Evolutionary conservation across 2,888 invertebrate species (phyloP), one percentile per base, ranked within the genome.

Genomic region (Atrina japonica): DNA sequence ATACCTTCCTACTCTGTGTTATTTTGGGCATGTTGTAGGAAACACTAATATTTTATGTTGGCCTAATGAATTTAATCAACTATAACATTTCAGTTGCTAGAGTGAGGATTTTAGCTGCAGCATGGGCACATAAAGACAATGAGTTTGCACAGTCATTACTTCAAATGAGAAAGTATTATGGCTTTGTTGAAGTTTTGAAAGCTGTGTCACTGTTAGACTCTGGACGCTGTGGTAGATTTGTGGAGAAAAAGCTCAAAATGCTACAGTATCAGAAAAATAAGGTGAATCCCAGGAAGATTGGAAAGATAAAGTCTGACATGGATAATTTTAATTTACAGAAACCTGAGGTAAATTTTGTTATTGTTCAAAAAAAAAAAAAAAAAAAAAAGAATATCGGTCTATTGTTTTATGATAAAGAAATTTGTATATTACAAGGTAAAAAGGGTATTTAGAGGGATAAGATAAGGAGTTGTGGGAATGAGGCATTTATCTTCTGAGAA

Each of bases 141-240:
- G 83, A 83, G n/a, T n/a, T n/a, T n/a, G n/a, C n/a, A n/a, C n/a
- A n/a, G n/a, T n/a, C n/a, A n/a, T n/a, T n/a, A n/a, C 78, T 90
- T 9, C 40, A 75, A 7, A 71, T 81, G 45, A 75, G 78, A 9
- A 78, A 78, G 1, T 65, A 75, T 50, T 89, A 84, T 77, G 86
- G 88, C 9, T 66, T 89, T 58, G 84, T 83, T n/a, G 88, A 88
- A 70, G 86, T 89, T 1, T 76, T 88, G 16, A 88, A 88, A 65
- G 86, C 88, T 1, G 23, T 88, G 11, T 80, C 75, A 7, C 67
- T 89, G 61, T 76, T 89, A 53, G 89, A 89, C 66, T 74, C 87
- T n/a, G 84, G 82, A 6, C 69, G 89, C 43, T 77, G 82, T 65
- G 81, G 86, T 9, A 66, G 88, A 40, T 83, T 81, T 2, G 69